Conservation (phyloP, 2,113 vertebrate species). For the Brachyistius frenatus region DNA sequence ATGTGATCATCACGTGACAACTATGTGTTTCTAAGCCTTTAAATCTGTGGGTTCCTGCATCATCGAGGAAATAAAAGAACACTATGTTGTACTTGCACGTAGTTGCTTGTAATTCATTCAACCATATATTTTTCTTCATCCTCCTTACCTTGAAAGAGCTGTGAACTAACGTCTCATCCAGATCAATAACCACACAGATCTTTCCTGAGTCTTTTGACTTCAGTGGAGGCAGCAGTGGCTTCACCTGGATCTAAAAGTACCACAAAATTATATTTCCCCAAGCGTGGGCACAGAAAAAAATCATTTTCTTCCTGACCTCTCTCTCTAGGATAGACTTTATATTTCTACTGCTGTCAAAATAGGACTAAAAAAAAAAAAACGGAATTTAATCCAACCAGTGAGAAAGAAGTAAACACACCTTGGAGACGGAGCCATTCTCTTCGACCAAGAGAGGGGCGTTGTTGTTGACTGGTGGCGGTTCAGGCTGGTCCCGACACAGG, state of each 20-base stretch:
- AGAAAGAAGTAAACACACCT: constrained; percentile 78
- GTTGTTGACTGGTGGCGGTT: constrained; percentile 87
- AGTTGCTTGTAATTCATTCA: no score
- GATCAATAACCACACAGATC: constrained; percentile 87
- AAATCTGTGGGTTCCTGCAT: no score
- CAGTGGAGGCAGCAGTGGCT: constrained; percentile 83
- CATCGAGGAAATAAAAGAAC: no score
- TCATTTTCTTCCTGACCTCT: no score
- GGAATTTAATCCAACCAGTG: not conserved
- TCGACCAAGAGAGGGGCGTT: constrained; percentile 91
- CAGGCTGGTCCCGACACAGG: constrained; percentile 87
- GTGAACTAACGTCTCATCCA: constrained; percentile 88
- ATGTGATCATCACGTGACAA: constrained; percentile 11
- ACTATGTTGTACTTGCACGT: no score
- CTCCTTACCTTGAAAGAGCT: constrained; percentile 86
- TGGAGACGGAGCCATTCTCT: constrained; percentile 90
- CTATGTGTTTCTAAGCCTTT: not conserved
- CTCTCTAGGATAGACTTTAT: no score
- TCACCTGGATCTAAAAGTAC: constrained; percentile 77
- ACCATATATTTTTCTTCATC: not conserved
- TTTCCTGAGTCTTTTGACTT: constrained; percentile 87
- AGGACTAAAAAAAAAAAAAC: not conserved
- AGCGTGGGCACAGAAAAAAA: not conserved
- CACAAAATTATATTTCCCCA: not conserved
- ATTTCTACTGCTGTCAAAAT: not conserved